Conservation (phyloP, 2,888 invertebrate species). For the Eupithecia vulgata region DNA sequence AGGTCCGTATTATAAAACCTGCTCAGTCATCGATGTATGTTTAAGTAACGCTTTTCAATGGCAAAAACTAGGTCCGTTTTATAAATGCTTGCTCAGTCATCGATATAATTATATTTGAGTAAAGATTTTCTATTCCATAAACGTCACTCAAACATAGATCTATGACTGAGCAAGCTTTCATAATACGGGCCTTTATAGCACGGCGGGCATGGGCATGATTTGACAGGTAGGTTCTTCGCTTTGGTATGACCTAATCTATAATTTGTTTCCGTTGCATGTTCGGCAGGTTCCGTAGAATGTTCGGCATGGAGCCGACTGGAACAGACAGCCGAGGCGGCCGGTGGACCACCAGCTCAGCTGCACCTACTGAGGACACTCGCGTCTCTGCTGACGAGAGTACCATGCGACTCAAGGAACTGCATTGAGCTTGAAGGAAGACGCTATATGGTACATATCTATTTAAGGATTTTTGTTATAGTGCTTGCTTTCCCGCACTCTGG, state of each 20-base stretch:
- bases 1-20: too few relatives aligned
- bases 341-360: conserved; percentile 72
- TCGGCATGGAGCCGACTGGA: conserved; percentile 52
- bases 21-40: too few relatives aligned
- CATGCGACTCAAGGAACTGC: conserved; percentile 68
- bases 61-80: too few relatives aligned
- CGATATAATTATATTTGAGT: too few relatives aligned
- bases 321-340: conserved; percentile 61
- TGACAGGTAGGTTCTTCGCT: neutral
- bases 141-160: too few relatives aligned
- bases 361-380: conserved; percentile 75
- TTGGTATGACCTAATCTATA: neutral
- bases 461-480: too few relatives aligned
- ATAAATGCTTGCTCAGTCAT: too few relatives aligned
- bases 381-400: conserved; percentile 69
- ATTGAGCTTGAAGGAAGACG: conserved; percentile 49
- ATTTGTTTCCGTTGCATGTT: neutral
- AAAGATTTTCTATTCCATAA: too few relatives aligned
- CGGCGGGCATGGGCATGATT: neutral
- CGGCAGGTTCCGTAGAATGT: conserved; percentile 58
- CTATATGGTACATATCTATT: neutral
- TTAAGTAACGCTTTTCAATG: too few relatives aligned
- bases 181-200: too few relatives aligned
- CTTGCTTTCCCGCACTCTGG: too few relatives aligned
- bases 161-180: too few relatives aligned